Conservation (phyloP, 2,797 vertebrate species). For the Chelidonichthys spinosus region DNA sequence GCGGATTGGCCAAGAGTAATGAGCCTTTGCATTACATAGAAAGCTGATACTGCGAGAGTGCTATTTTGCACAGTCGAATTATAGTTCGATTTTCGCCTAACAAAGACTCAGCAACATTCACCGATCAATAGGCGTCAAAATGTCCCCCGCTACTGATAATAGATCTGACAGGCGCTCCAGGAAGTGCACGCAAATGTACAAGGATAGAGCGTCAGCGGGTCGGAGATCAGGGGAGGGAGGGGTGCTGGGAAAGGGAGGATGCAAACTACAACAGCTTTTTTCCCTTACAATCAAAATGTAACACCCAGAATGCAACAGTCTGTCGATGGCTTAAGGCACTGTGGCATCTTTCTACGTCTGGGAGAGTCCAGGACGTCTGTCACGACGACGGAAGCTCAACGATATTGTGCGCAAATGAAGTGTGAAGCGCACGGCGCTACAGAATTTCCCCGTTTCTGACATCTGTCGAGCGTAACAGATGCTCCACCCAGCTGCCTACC, state of each 20-base stretch:
- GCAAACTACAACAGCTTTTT: not conserved
- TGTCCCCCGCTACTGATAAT: slow-evolving; percentile 51
- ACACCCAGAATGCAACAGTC: slow-evolving; percentile 27
- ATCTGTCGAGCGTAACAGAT: slow-evolving; percentile 65
- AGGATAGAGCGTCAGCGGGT: slow-evolving; percentile 17
- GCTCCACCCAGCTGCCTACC: slow-evolving; percentile 48
- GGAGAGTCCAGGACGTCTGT: slow-evolving; percentile 33
- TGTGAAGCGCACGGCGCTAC: slow-evolving; percentile 41
- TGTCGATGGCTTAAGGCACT: slow-evolving; percentile 46
- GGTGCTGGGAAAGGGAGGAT: slow-evolving; percentile 27
- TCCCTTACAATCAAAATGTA: slow-evolving; percentile 39
- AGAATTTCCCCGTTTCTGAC: slow-evolving; percentile 53
- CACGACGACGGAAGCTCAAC: slow-evolving; percentile 32
- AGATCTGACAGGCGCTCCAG: slow-evolving; percentile 50
- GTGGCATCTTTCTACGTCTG: slow-evolving; percentile 32
- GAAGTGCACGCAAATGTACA: slow-evolving; percentile 47
- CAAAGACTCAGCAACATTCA: slow-evolving; percentile 67
- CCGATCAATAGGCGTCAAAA: slow-evolving; percentile 70
- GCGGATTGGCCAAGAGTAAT: slow-evolving; percentile 62
- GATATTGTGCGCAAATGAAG: slow-evolving; percentile 54
- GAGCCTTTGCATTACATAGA: slow-evolving; percentile 60
- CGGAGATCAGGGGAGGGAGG: not conserved
- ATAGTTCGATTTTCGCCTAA: slow-evolving; percentile 69
- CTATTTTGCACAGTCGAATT: slow-evolving; percentile 63
- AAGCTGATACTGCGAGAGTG: slow-evolving; percentile 53